Evolutionary conservation across 2,888 invertebrate genomes (phyloP).

Genomic region (Cactoblastis cactorum): DNA sequence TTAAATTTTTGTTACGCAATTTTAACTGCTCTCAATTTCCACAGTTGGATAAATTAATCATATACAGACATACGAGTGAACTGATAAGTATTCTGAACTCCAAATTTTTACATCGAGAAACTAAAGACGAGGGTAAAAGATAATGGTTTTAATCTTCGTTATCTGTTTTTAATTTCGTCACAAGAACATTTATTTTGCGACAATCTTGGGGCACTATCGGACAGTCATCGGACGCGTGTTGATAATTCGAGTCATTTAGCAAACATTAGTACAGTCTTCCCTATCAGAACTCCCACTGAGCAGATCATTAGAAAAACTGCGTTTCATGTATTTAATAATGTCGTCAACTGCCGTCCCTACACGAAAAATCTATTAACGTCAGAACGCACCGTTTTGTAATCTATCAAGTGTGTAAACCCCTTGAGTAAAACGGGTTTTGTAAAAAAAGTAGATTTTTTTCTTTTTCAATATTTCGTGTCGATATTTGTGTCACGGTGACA

Average conservation of each 20-base stretch:
- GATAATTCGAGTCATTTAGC: constrained; percentile 54
- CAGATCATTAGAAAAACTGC: constrained; percentile 69
- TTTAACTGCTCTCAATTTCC: no score
- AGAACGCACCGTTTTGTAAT: constrained; percentile 59
- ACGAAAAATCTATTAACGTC: constrained; percentile 72
- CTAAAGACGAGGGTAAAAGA: no score
- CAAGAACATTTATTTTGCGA: not conserved
- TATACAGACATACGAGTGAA: no score
- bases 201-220: constrained; percentile 3
- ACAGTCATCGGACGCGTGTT: constrained; percentile 25
- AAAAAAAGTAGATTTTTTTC: not conserved
- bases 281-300: constrained; percentile 33
- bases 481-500: not conserved
- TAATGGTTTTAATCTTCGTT: not conserved
- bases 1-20: no score
- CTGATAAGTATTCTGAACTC: no score
- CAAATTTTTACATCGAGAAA: no score
- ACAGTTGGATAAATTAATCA: no score
- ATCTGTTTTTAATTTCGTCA: not conserved
- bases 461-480: not conserved
- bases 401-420: constrained; percentile 53
- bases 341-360: constrained; percentile 58
- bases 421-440: constrained; percentile 24
- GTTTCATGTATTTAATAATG: constrained; percentile 75
- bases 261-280: constrained; percentile 44